phyloP scores from a whole-genome alignment of 53 echinoderm and acorn worm genomes.

The Temnopleurus reevesii region DNA sequence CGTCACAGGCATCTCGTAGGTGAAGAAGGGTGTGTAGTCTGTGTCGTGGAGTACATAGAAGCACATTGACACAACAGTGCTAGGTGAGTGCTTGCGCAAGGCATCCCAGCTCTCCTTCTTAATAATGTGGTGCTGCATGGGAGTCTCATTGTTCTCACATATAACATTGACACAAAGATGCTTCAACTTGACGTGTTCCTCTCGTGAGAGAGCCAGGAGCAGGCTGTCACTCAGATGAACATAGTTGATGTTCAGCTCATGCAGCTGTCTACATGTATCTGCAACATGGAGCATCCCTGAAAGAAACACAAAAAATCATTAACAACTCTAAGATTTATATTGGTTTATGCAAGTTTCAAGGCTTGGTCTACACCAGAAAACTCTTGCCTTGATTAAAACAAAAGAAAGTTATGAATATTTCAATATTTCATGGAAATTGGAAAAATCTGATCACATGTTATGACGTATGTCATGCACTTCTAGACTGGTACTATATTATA shows the following conservation, averaged over 20 bases:
- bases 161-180: constrained; percentile 68
- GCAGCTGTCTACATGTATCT: constrained; percentile 72
- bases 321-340: neutral
- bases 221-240: constrained; percentile 78
- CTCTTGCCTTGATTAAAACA: too few species aligned
- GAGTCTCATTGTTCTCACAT: constrained; percentile 53
- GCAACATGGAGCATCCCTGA: constrained; percentile 76
- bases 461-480: too few species aligned
- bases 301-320: neutral
- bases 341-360: neutral
- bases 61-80: constrained; percentile 70
- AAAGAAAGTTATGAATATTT: too few species aligned
- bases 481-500: too few species aligned
- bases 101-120: constrained; percentile 74
- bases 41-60: constrained; percentile 77
- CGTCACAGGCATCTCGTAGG: constrained; percentile 69
- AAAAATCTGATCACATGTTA: too few species aligned
- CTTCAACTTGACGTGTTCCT: constrained; percentile 74
- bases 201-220: constrained; percentile 67
- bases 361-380: too few species aligned
- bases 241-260: constrained; percentile 88
- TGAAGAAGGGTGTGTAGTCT: constrained; percentile 74
- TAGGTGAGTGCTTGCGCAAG: constrained; percentile 71
- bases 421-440: too few species aligned
- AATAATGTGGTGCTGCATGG: constrained; percentile 60